A percentile compares a stretch with the other conserved stretches of the same genome.
These are phyloP conservation scores for Drosophila planitibia DNA, from an alignment of 2,888 invertebrate genomes.

Conservation along the genomic window DNA sequence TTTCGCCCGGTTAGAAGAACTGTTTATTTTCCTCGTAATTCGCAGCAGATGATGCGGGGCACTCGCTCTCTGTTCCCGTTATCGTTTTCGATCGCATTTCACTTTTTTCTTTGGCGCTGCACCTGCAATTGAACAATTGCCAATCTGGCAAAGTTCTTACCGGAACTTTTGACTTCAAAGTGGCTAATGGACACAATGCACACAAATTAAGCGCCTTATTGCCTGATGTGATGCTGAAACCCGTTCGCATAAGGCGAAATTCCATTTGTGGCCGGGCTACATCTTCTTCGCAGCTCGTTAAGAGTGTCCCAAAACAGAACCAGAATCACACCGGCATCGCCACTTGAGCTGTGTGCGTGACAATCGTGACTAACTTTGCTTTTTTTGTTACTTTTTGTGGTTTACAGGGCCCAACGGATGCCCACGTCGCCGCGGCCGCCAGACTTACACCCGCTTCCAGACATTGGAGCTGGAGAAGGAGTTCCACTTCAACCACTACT, in stretches of 20 bases:
- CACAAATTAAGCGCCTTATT: slow-evolving; percentile 59
- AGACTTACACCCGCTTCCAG: slow-evolving; percentile 99
- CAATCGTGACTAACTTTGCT: slow-evolving; percentile 57
- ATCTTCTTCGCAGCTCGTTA: slow-evolving; percentile 72
- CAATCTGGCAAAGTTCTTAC: slow-evolving; percentile 18
- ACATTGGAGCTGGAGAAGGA: slow-evolving; percentile 99
- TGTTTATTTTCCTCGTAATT: slow-evolving; percentile 62
- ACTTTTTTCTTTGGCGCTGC: not conserved
- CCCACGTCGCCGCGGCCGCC: slow-evolving; percentile 96
- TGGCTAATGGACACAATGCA: not conserved
- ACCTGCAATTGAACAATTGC: slow-evolving; percentile 39
- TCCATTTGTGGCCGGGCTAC: slow-evolving; percentile 50
- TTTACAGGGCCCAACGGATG: slow-evolving; percentile 97
- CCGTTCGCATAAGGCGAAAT: slow-evolving; percentile 38
- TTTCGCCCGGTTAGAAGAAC: slow-evolving; percentile 42
- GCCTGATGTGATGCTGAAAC: slow-evolving; percentile 7
- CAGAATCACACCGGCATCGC: slow-evolving; percentile 8
- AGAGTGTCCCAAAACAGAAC: slow-evolving; percentile 58
- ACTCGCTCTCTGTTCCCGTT: not conserved
- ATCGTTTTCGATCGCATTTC: not conserved
- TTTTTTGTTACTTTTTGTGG: slow-evolving; percentile 58
- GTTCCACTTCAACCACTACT: slow-evolving; percentile 99
- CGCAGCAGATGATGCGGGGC: slow-evolving; percentile 10
- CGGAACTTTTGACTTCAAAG: slow-evolving; percentile 10
- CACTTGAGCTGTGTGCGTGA: slow-evolving; percentile 21